Evolutionary conservation across 2,113 vertebrate species (phyloP).

Genomic region (Arvicanthis niloticus): DNA sequence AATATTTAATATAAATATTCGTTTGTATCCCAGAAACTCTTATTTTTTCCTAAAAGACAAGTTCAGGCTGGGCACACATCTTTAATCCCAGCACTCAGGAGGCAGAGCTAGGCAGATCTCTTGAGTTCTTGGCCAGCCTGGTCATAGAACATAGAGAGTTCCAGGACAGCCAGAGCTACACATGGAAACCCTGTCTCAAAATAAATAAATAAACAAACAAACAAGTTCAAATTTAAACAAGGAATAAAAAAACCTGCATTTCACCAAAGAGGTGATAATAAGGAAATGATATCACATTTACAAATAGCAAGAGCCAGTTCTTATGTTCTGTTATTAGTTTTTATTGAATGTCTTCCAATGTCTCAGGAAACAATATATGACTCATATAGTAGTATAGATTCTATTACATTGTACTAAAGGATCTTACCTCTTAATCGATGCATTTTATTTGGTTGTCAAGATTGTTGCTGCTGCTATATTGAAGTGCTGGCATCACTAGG

Average conservation of each 20-base stretch:
- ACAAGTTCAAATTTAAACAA: conserved; percentile 57
- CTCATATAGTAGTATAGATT: background rate
- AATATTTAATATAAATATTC: conserved; percentile 2
- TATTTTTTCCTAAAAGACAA: conserved; percentile 16
- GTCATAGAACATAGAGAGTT: background rate
- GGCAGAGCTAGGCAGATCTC: background rate
- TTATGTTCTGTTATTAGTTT: background rate
- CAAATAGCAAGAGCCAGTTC: background rate
- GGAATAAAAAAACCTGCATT: conserved; percentile 6
- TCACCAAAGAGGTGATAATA: background rate
- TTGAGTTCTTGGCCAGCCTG: background rate
- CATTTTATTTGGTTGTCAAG: background rate
- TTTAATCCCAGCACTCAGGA: background rate
- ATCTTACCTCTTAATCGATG: background rate
- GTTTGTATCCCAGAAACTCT: conserved; percentile 40
- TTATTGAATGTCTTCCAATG: background rate
- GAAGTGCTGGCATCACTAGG: background rate
- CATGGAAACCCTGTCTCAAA: background rate
- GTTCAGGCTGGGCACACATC: background rate
- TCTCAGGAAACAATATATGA: background rate
- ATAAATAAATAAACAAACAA: background rate
- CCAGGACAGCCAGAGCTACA: background rate
- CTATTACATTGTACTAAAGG: background rate
- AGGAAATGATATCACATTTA: background rate
- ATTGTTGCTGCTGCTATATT: background rate